Conservation (phyloP, 2,888 invertebrate species). For the Ennomos fuscantarius region DNA sequence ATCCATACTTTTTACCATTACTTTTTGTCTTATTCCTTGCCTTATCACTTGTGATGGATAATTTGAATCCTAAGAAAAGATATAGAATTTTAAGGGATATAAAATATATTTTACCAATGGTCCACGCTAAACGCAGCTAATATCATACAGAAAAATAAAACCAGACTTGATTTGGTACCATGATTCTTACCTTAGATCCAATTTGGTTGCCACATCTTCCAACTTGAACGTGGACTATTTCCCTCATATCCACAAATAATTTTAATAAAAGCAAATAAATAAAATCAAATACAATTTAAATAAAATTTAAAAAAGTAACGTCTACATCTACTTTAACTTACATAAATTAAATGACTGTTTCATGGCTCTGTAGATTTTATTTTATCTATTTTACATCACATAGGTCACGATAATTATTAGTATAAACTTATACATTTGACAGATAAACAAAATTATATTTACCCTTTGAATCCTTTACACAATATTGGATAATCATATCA, state of each 20-base stretch:
- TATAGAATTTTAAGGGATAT: no score
- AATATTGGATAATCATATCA: constrained; percentile 10
- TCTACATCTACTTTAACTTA: constrained; percentile 61
- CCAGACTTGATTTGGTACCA: no score
- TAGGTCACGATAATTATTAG: constrained; percentile 36
- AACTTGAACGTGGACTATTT: constrained; percentile 92
- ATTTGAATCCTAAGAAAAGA: no score
- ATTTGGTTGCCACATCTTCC: constrained; percentile 87
- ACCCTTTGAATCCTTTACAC: constrained; percentile 23
- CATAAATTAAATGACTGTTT: constrained; percentile 42
- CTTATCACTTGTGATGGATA: no score
- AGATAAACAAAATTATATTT: constrained; percentile 23
- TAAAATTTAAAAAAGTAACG: constrained; percentile 50
- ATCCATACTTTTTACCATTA: no score
- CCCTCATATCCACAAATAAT: constrained; percentile 87
- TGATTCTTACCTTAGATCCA: constrained; percentile 88
- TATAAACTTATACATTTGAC: constrained; percentile 16
- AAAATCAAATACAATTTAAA: constrained; percentile 45
- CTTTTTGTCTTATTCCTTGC: no score
- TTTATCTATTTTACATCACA: constrained; percentile 31
- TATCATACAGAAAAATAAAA: no score
- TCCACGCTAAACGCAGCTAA: no score
- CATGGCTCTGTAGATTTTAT: constrained; percentile 47
- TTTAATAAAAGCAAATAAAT: constrained; percentile 57
- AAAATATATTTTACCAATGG: no score